Evolutionary conservation across 1,140 invertebrate genomes (phyloP).

Genomic region (Eurosta solidaginis): DNA sequence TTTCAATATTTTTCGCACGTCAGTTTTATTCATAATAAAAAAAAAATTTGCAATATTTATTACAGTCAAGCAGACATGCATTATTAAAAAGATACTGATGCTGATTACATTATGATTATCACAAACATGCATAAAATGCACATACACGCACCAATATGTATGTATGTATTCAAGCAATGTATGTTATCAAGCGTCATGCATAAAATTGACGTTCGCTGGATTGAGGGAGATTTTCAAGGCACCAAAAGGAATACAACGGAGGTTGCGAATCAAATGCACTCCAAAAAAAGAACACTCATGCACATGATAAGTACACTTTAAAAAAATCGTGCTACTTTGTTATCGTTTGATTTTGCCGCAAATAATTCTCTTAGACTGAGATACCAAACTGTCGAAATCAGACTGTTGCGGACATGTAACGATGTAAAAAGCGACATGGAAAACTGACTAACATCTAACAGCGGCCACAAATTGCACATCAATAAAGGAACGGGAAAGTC

Average conservation of each 20-base stretch:
- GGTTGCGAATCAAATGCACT: neutral
- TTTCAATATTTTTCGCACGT: neutral
- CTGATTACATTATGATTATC: slow-evolving; percentile 26
- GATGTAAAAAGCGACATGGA: too few species aligned
- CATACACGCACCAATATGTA: neutral
- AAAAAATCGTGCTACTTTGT: too few species aligned
- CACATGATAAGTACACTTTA: too few species aligned
- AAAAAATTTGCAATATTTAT: slow-evolving; percentile 20
- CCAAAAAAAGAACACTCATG: too few species aligned
- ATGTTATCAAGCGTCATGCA: neutral
- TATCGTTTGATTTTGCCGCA: too few species aligned
- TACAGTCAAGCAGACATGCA: slow-evolving; percentile 23
- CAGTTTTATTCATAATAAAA: neutral
- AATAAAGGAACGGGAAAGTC: too few species aligned
- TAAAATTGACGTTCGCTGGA: neutral
- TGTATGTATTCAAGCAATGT: neutral
- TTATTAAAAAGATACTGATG: slow-evolving; percentile 28
- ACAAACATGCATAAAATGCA: neutral
- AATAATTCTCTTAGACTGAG: too few species aligned
- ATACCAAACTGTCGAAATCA: too few species aligned
- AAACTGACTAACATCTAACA: too few species aligned
- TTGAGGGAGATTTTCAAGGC: neutral
- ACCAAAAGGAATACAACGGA: neutral
- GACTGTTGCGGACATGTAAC: too few species aligned
- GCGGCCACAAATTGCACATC: too few species aligned